Base-by-base conservation (phyloP, 2,113 vertebrate genomes). In the Chauna torquata region DNA sequence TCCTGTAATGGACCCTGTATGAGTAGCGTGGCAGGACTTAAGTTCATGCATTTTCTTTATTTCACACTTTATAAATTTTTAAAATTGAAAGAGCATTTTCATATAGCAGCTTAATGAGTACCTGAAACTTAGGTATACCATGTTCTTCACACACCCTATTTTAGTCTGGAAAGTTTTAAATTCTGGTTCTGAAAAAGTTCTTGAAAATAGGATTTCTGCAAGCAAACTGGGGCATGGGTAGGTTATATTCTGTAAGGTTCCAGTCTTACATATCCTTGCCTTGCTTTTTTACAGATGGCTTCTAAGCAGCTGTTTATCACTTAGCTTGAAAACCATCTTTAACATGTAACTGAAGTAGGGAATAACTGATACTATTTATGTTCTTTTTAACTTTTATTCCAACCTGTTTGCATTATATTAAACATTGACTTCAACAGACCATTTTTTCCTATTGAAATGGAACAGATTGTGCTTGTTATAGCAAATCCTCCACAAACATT, bases 231-330 rank as follows among this genome's bases (percentile, higher is more conserved):
- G 50, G 38, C 25, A 7, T 1, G 9, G 49, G 22, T 52, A 42
- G 23, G 11, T 64, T 32, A 2, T 24, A 3, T 16, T 25, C 11
- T 16, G 0, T 3, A 11, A 28, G 20, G 30, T 9, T 9, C 17
- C 19, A 7, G 50, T 12, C 16, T 52, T 55, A 19, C 18, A 3
- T 3, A 3, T 3, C 11, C 38, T 65, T 7, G 38, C 45, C 5
- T 36, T 32, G 34, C 24, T 12, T 27, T 30, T 50, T 24, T 59
- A 36, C 2, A 8, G 38, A 5, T 2, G 24, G 45, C 30, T 24
- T 34, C 38, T 6, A 54, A 23, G 6, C 12, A 9, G 11, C n/a
- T 49, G 1, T 9, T 9, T 24, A 3, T 0, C 6, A 32, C 32
- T 28, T 15, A 14, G 2, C 20, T 36, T 66, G 36, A n/a, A 52